These are phyloP conservation scores for Cavia aperea DNA, from an alignment of 2,113 vertebrate species.

Conservation along the genomic window DNA sequence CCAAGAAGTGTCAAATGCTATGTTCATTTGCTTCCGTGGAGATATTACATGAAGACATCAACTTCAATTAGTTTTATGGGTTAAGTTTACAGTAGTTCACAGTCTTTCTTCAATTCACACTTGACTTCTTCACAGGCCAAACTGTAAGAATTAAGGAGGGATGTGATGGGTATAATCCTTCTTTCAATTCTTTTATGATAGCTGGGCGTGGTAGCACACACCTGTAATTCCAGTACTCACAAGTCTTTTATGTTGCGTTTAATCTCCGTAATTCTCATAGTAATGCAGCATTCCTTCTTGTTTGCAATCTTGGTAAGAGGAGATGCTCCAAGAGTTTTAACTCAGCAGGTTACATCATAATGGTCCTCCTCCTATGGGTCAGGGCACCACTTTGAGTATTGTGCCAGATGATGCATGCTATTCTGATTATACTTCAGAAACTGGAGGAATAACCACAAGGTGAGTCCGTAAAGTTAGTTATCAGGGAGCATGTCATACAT, in stretches of 20 bases:
- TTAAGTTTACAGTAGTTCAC: not conserved
- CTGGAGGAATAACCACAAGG: not conserved
- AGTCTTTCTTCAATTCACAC: not conserved
- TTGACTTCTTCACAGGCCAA: not conserved
- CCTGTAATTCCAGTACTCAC: not conserved
- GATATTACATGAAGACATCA: not conserved
- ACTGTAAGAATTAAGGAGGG: not conserved
- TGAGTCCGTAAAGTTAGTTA: not conserved
- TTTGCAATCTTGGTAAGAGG: not conserved
- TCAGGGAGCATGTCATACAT: not conserved
- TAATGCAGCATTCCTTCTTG: not conserved
- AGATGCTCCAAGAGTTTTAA: not conserved
- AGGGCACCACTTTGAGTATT: not conserved
- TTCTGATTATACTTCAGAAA: not conserved
- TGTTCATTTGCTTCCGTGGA: not conserved
- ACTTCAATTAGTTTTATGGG: not conserved
- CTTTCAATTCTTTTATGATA: not conserved
- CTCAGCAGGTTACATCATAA: not conserved
- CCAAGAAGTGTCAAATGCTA: not conserved
- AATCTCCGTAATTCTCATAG: not conserved
- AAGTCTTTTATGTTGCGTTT: not conserved
- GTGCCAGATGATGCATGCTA: not conserved
- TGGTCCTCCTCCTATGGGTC: too few species aligned
- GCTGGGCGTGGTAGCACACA: not conserved
- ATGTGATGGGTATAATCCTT: not conserved